Base-by-base conservation (phyloP, 2,888 invertebrate genomes). In the Polia nebulosa region DNA sequence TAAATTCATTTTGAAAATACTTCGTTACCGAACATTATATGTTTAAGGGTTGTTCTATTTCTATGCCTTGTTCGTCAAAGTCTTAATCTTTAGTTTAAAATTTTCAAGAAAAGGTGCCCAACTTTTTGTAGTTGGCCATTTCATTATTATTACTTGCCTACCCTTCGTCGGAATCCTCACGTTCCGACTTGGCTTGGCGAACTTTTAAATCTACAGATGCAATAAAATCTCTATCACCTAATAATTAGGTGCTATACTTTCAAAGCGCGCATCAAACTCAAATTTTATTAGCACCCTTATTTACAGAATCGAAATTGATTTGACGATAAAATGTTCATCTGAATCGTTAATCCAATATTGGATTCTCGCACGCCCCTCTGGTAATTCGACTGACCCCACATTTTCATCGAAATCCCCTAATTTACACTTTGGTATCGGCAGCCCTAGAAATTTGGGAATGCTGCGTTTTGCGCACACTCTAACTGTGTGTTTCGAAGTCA, bases 381-480 rank as follows among this genome's bases (percentile, higher is more conserved):
- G 81, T 78, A 82, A 87, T 84, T 78, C 78, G 61, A 80, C 78
- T 85, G 83, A 85, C 82, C 87, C 82, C 47, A 80, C 73, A 87
- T 88, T 89, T 84, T 83, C 84, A 89, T 88, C 80, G 80, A 78
- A 87, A 88, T 85, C 81, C 60, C 81, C 82, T 86, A 85, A 88
- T 89, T 90, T 89, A 85, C 88, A 89, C 85, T 83, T 36, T 73
- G n/a, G 79, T 86, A 84, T 82, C 84, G 83, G 84, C 78, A 83
- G 62, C 84, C 78, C 84, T 80, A 70, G 45, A 57, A 70, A 73
- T 80, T 77, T 60, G 65, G 56, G 70, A 81, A 83, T 73, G 51
- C 64, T 72, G 59, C 63, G 61, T 68, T 76, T 76, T 72, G 74
- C 75, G 47, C 65, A 70, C 75, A 41, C 56, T 49, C 71, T 66